Percentiles rank a stretch among this genome's conserved stretches.
Conservation (phyloP, 2,888 invertebrate species). For the Podabrus alpinus region DNA sequence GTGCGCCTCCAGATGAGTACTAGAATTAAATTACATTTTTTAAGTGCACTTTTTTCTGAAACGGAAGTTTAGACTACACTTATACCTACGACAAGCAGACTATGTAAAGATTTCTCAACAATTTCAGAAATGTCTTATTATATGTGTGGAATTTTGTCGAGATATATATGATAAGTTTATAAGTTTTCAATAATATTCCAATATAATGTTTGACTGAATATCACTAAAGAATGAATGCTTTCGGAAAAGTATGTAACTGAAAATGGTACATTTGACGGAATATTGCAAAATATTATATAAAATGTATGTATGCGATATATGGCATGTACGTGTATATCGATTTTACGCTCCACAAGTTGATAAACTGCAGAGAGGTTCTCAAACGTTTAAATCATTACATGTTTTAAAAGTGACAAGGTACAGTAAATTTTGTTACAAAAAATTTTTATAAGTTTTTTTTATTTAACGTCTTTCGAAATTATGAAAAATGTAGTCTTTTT, state of each 20-base stretch:
- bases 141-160: background rate
- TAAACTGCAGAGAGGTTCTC: conserved; percentile 22
- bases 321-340: conserved; percentile 38
- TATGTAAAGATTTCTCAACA: background rate
- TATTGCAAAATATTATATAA: conserved; percentile 38
- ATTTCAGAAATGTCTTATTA: background rate
- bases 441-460: background rate
- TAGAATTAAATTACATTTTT: background rate
- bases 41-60: background rate
- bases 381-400: conserved; percentile 10
- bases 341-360: conserved; percentile 37
- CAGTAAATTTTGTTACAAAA: background rate
- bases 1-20: background rate
- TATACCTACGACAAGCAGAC: background rate
- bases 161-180: background rate
- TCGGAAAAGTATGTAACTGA: conserved; percentile 28
- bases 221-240: conserved; percentile 31
- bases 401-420: background rate
- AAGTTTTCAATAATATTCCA: conserved; percentile 1
- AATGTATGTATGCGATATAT: conserved; percentile 35
- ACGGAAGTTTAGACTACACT: background rate
- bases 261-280: conserved; percentile 38
- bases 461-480: background rate
- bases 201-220: conserved; percentile 21
- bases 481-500: background rate